These are phyloP conservation scores for Halcyon badia DNA, from an alignment of 2,797 vertebrate species.

Conservation along the genomic window DNA sequence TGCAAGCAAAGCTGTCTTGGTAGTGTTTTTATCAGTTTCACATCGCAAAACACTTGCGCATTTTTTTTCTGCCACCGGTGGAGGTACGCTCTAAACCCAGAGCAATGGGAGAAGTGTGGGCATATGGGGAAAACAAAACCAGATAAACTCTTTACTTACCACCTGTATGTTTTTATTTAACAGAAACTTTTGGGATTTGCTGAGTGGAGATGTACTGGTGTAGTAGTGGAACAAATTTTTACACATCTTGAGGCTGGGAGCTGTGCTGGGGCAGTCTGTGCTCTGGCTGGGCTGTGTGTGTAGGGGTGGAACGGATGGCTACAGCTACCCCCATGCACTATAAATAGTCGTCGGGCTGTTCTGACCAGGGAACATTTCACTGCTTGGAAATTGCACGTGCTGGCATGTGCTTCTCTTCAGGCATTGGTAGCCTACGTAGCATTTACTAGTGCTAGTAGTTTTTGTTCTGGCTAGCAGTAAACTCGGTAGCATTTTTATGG, in stretches of 20 bases:
- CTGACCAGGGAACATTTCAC: background rate
- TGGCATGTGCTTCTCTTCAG: background rate
- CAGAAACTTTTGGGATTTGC: background rate
- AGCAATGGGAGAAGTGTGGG: background rate
- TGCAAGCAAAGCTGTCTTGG: background rate
- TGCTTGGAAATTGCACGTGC: background rate
- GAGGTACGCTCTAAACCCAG: background rate
- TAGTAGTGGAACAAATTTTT: background rate
- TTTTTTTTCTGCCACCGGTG: background rate
- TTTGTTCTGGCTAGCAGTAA: background rate
- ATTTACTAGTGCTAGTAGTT: background rate
- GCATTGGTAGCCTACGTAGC: accelerated
- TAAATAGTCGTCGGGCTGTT: background rate
- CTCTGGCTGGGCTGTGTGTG: accelerated
- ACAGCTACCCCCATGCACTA: background rate
- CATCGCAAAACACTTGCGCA: background rate
- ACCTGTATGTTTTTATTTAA: background rate
- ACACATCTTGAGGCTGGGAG: background rate
- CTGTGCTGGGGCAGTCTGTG: background rate
- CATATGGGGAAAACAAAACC: background rate
- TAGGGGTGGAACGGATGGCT: background rate
- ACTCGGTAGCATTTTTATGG: background rate
- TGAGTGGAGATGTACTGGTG: background rate
- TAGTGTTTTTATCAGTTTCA: background rate
- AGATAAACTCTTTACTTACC: background rate